These are phyloP conservation scores for Eueides isabella DNA, from an alignment of 1,140 invertebrate species.

Conservation along the genomic window DNA sequence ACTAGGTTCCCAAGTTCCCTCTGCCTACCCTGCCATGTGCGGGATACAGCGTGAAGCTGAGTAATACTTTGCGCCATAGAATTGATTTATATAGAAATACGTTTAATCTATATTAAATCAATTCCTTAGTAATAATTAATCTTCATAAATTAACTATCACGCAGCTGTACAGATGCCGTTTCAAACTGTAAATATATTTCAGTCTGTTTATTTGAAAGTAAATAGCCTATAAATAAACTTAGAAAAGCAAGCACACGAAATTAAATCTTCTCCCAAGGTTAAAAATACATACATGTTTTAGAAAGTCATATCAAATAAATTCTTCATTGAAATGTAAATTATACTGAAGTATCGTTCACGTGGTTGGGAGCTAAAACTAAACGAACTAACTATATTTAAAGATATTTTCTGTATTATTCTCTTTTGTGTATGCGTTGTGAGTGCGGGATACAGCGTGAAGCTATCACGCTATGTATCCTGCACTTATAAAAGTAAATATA, in stretches of 20 bases:
- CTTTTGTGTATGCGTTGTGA: no score
- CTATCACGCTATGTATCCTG: no score
- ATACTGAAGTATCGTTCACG: background rate
- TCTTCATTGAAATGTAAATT: background rate
- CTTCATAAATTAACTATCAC: constrained; percentile 6
- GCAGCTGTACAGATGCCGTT: background rate
- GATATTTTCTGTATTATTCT: background rate
- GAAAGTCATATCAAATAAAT: background rate
- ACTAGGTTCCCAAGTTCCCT: background rate
- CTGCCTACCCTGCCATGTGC: background rate
- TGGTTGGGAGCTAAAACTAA: background rate
- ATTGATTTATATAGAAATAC: no score
- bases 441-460: no score
- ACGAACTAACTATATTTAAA: background rate
- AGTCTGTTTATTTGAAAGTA: background rate
- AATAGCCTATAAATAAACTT: constrained; percentile 1
- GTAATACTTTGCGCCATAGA: no score
- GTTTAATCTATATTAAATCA: background rate
- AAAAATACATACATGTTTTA: background rate
- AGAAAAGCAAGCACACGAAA: background rate
- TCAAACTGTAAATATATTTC: background rate
- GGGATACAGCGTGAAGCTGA: background rate
- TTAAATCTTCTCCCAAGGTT: background rate
- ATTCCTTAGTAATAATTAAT: background rate
- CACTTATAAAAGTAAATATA: no score